Evolutionary conservation across 1,140 invertebrate genomes (phyloP).

Genomic region (Telenomus remus): DNA sequence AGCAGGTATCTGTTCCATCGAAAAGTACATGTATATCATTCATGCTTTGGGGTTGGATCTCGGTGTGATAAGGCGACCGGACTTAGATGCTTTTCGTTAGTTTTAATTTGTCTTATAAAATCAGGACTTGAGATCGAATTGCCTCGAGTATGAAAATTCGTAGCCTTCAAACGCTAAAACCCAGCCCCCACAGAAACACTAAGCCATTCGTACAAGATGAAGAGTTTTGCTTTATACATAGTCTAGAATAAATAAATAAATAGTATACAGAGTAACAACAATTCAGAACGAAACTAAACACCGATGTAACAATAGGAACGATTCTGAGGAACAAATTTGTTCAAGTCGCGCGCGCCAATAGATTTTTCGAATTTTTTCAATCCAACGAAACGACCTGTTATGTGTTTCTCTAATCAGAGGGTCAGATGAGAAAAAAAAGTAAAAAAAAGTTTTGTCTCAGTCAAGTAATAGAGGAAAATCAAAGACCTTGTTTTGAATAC

Average conservation of each 20-base stretch:
- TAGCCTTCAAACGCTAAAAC: slow-evolving; percentile 60
- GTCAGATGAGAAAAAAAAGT: slow-evolving; percentile 7
- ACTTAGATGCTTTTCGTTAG: background rate
- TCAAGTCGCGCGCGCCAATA: slow-evolving; percentile 36
- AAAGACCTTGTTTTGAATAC: slow-evolving; percentile 30
- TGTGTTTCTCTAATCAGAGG: slow-evolving; percentile 15
- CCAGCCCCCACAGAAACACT: slow-evolving; percentile 59
- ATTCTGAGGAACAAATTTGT: slow-evolving; percentile 46
- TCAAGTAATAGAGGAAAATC: slow-evolving; percentile 42
- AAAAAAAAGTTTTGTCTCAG: background rate
- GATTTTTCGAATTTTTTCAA: slow-evolving; percentile 44
- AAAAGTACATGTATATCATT: slow-evolving; percentile 67
- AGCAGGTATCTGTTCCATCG: slow-evolving; percentile 61
- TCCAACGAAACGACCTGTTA: slow-evolving; percentile 42
- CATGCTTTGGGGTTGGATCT: slow-evolving; percentile 64
- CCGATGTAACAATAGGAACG: slow-evolving; percentile 46
- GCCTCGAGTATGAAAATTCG: too few species aligned
- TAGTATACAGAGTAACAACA: slow-evolving; percentile 61
- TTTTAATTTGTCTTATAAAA: too few species aligned
- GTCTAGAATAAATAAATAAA: slow-evolving; percentile 52
- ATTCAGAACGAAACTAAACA: slow-evolving; percentile 60
- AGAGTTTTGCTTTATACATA: slow-evolving; percentile 55
- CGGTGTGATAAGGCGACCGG: slow-evolving; percentile 48
- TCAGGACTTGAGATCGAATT: background rate
- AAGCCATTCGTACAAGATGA: slow-evolving; percentile 65